Base-by-base conservation (phyloP, 2,888 invertebrate species). In the Brassicogethes aeneus region DNA sequence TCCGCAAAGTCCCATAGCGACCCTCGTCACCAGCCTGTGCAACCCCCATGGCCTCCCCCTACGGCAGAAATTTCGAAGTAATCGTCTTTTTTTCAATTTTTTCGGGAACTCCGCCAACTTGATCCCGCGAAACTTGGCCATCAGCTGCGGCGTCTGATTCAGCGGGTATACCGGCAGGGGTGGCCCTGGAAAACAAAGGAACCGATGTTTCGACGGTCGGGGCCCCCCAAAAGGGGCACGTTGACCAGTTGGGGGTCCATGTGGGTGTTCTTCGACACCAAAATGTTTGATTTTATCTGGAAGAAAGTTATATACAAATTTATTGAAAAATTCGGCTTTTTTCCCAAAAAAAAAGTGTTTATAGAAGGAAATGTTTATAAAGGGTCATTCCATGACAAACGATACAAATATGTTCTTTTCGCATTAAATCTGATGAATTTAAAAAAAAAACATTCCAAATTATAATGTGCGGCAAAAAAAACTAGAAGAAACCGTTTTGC, bases 191-290 rank as follows among this genome's bases (percentile, higher is more conserved):
- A 46, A 80, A 72, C 17, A 83, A 61, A 1, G 82, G 82, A 38
- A 82, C 72, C 44, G 80, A 75, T 29, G 78, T 76, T 43, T 76
- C 72, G 15, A 76, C 73, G 45, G 80, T 76, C n/a, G 60, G 80
- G 80, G 7, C 82, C 82, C 36, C 82, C 82, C 16, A 68, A 42
- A 2, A 83, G 72, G 1, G 82, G 81, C n/a, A 79, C 73, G 52
- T 74, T 72, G 3, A 80, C 74, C 41, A 70, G 63, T 29, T 68
- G 55, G 1, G 79, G 78, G 55, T 79, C 74, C 40, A 79, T 54
- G 33, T 70, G 71, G 68, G 76, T 62, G 16, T 73, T 71, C 48
- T 76, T 73, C 13, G 79, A 76, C 33, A 80, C 68, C 53, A 81
- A 73, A 14, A 79, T 71, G 57, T 78, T 78, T 0, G 80, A 71